Percentiles rank a stretch among this genome's conserved stretches.
phyloP scores from a whole-genome alignment of 2,113 vertebrate species.

The Perca fluviatilis region DNA sequence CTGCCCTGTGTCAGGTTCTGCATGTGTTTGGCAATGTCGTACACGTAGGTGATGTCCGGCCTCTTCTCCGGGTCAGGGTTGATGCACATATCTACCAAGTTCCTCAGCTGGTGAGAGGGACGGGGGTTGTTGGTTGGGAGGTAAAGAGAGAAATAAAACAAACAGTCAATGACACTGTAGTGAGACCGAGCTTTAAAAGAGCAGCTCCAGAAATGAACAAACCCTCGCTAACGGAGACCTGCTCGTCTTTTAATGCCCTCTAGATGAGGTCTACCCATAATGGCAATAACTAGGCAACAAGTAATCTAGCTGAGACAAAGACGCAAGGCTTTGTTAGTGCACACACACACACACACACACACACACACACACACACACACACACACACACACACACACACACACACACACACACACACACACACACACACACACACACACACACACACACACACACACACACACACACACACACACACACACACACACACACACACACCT shows the following conservation, averaged over 20 bases:
- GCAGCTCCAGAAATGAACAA: conserved; percentile 17
- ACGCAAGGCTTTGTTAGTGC: background rate
- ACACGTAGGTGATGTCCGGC: conserved; percentile 96
- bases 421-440: conserved; percentile 22
- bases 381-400: conserved; percentile 19
- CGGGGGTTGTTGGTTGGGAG: background rate
- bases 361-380: too few species aligned
- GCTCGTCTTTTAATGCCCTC: background rate
- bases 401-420: background rate
- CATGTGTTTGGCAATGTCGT: conserved; percentile 95
- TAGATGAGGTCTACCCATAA: background rate
- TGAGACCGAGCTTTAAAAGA: background rate
- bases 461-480: conserved; percentile 6
- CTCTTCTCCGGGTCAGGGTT: conserved; percentile 98
- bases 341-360: conserved; percentile 34
- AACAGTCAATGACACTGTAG: conserved; percentile 26
- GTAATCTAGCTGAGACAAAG: conserved; percentile 39
- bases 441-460: conserved; percentile 19
- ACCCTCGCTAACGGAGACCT: conserved; percentile 1
- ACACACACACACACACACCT: conserved; percentile 28
- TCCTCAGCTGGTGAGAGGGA: conserved; percentile 88
- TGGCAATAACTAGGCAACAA: conserved; percentile 46
- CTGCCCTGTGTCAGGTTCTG: conserved; percentile 89
- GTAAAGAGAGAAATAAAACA: conserved; percentile 25
- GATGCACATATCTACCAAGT: conserved; percentile 98